These are phyloP conservation scores for Saxidomus purpurata DNA, from an alignment of 1,140 invertebrate species.

Conservation along the genomic window DNA sequence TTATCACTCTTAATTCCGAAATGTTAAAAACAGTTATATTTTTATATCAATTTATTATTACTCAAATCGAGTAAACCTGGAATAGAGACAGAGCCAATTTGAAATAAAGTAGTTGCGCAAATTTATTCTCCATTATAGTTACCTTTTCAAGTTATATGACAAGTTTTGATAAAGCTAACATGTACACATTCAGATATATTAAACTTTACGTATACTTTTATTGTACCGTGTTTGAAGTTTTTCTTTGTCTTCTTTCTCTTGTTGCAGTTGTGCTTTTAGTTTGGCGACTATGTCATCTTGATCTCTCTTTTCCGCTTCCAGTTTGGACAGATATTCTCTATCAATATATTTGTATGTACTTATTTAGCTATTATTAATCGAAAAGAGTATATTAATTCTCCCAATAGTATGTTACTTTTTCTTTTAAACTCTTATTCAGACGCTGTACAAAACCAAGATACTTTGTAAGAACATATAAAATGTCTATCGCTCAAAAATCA, in stretches of 20 bases:
- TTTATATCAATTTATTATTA: too few relatives aligned
- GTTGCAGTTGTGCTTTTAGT: slow-evolving; percentile 11
- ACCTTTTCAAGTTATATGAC: too few relatives aligned
- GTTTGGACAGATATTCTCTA: slow-evolving; percentile 46
- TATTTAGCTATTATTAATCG: background rate
- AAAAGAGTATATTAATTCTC: background rate
- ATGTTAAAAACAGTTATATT: too few relatives aligned
- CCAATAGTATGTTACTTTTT: background rate
- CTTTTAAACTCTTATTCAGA: background rate
- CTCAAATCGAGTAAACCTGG: too few relatives aligned
- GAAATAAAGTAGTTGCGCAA: too few relatives aligned
- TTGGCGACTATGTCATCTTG: slow-evolving; percentile 16
- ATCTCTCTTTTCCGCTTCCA: slow-evolving; percentile 49
- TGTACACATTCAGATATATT: too few relatives aligned
- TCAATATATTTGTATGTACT: too few relatives aligned
- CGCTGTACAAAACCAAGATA: background rate
- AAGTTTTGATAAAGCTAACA: too few relatives aligned
- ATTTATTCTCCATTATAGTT: too few relatives aligned
- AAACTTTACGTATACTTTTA: too few relatives aligned
- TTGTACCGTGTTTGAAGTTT: background rate
- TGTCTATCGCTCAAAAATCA: background rate
- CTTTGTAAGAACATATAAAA: background rate
- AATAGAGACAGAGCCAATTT: too few relatives aligned
- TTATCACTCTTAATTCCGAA: too few relatives aligned
- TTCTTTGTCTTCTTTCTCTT: slow-evolving; percentile 42